These are phyloP conservation scores for Eupithecia inturbata DNA, from an alignment of 2,888 invertebrate species.

Conservation along the genomic window DNA sequence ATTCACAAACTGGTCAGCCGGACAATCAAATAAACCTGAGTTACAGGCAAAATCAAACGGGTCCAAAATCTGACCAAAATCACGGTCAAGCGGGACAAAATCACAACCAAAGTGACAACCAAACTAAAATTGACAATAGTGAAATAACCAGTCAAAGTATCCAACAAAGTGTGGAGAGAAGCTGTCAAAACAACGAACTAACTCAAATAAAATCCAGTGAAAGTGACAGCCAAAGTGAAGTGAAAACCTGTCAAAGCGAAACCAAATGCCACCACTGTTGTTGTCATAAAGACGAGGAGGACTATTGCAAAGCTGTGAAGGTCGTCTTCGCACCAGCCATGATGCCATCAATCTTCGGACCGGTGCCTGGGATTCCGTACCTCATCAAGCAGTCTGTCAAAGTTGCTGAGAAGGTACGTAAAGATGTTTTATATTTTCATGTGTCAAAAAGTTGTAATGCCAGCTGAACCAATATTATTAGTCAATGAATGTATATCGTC, in stretches of 20 bases:
- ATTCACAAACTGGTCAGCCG: neutral
- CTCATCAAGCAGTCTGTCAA: conserved; percentile 63
- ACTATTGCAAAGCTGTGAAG: conserved; percentile 66
- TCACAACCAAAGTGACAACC: neutral
- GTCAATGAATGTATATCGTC: too few relatives aligned
- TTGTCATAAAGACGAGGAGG: conserved; percentile 38
- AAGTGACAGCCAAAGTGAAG: conserved; percentile 34
- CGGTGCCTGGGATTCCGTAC: conserved; percentile 67
- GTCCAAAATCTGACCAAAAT: neutral
- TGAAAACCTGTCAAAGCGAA: conserved; percentile 44
- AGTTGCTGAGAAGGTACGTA: conserved; percentile 62
- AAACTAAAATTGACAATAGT: conserved; percentile 48
- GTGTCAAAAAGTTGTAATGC: too few relatives aligned
- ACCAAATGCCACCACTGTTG: conserved; percentile 59
- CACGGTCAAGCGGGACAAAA: neutral
- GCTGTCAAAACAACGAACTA: neutral
- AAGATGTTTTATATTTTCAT: neutral
- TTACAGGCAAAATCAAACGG: neutral
- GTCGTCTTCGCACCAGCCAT: conserved; percentile 76
- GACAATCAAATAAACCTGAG: neutral
- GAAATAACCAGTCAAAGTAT: neutral
- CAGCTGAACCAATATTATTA: too few relatives aligned
- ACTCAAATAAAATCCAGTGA: conserved; percentile 21
- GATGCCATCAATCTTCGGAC: conserved; percentile 72
- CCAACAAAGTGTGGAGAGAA: neutral